These are phyloP conservation scores for Tylochromis polylepis DNA, from an alignment of 2,113 vertebrate genomes.

Conservation along the genomic window DNA sequence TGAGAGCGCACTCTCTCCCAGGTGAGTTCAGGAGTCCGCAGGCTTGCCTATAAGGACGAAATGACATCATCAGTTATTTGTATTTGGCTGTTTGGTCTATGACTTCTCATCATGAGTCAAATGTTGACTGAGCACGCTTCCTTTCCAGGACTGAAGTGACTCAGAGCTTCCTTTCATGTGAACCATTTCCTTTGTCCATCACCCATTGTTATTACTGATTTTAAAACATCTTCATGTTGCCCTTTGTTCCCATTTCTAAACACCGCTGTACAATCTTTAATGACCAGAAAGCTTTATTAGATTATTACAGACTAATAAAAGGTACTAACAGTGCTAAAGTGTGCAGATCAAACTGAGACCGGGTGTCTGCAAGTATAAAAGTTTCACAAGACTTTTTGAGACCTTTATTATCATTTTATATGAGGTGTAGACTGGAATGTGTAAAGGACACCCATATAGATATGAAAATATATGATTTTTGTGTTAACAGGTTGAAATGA, in stretches of 20 bases:
- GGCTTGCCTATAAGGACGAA: conserved; percentile 80
- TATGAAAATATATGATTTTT: neutral
- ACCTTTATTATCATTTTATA: neutral
- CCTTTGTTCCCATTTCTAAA: neutral
- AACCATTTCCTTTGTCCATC: neutral
- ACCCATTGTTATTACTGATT: neutral
- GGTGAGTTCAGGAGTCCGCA: conserved; percentile 93
- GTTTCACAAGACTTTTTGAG: neutral
- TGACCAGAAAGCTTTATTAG: neutral
- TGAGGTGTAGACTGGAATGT: neutral
- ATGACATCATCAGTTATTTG: neutral
- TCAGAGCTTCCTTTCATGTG: neutral
- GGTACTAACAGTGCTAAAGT: neutral
- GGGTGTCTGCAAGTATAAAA: neutral
- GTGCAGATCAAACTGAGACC: neutral
- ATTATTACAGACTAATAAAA: neutral
- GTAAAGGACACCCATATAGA: neutral
- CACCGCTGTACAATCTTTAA: neutral
- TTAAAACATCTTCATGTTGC: neutral
- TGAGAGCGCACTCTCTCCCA: conserved; percentile 98
- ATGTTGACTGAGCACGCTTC: neutral
- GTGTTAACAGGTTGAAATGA: neutral
- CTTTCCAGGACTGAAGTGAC: neutral
- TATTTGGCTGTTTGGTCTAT: neutral
- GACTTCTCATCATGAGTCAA: fast-evolving